Evolutionary conservation across 92 coral and sea anemone genomes (phyloP).

Genomic region (Palythoa caribaeorum): DNA sequence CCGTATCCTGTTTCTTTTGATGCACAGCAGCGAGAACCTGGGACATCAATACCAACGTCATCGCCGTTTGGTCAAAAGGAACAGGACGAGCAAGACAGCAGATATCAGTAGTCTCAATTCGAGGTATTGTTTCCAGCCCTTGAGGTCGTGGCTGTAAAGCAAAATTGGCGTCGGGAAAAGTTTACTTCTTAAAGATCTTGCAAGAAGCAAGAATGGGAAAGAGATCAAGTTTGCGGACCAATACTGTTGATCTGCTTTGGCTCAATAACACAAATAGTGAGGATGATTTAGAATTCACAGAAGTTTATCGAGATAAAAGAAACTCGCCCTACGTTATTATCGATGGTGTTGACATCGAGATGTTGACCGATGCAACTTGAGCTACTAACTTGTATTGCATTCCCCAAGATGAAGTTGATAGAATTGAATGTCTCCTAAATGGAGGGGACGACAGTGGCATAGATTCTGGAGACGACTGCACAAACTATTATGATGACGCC

Average conservation of each 20-base stretch:
- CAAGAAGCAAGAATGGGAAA: background rate
- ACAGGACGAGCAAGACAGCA: background rate
- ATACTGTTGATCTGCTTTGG: background rate
- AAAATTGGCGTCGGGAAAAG: background rate
- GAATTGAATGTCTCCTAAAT: constrained; percentile 38
- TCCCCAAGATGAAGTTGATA: constrained; percentile 47
- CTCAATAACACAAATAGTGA: background rate
- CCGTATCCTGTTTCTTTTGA: too few species aligned
- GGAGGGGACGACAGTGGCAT: constrained; percentile 29
- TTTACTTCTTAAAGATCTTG: background rate
- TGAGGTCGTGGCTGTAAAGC: constrained; percentile 9
- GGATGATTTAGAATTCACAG: background rate
- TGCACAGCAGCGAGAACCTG: background rate
- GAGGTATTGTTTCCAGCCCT: background rate
- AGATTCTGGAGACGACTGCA: constrained; percentile 44
- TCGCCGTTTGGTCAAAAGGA: background rate
- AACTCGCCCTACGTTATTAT: background rate
- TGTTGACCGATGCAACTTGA: constrained; percentile 27
- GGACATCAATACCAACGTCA: background rate
- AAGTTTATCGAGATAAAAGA: too few species aligned
- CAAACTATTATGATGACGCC: background rate
- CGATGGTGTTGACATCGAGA: constrained; percentile 20
- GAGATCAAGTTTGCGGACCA: background rate
- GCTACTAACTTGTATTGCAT: background rate
- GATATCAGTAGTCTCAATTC: background rate